Conservation (phyloP, 2,888 invertebrate genomes). For the Sinopyrophorus schimmeli region DNA sequence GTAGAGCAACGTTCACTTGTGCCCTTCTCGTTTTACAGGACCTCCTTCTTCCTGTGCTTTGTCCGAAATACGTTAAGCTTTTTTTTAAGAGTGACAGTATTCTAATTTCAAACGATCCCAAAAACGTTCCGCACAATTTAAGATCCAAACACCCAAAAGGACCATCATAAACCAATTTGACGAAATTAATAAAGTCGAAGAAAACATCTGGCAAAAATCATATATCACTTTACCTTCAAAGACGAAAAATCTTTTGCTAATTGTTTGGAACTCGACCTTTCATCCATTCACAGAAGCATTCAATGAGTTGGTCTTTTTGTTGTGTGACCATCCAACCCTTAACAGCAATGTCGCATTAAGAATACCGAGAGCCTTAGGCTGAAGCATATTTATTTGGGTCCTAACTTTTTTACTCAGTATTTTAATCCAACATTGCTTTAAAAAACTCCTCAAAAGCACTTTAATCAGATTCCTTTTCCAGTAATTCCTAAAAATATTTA, state of each 20-base stretch:
- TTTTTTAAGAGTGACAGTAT: slow-evolving; percentile 44
- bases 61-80: slow-evolving; percentile 46
- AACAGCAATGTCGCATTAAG: no score
- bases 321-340: slow-evolving; percentile 48
- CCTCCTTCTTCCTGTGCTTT: slow-evolving; percentile 51
- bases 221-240: slow-evolving; percentile 50
- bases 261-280: slow-evolving; percentile 46
- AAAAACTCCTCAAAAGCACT: no score
- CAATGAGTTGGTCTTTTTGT: slow-evolving; percentile 50
- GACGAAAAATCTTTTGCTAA: slow-evolving; percentile 54
- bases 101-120: slow-evolving; percentile 43
- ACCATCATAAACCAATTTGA: slow-evolving; percentile 55
- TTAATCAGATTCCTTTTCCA: no score
- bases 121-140: background rate
- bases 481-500: no score
- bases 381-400: no score
- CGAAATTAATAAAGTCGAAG: slow-evolving; percentile 50
- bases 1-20: slow-evolving; percentile 46
- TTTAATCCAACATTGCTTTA: no score
- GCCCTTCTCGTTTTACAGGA: slow-evolving; percentile 46
- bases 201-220: slow-evolving; percentile 47
- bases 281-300: slow-evolving; percentile 46
- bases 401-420: no score
- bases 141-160: background rate
- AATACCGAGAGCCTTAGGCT: no score